Conservation (phyloP, 2,888 invertebrate species). For the Apotomis turbidana region DNA sequence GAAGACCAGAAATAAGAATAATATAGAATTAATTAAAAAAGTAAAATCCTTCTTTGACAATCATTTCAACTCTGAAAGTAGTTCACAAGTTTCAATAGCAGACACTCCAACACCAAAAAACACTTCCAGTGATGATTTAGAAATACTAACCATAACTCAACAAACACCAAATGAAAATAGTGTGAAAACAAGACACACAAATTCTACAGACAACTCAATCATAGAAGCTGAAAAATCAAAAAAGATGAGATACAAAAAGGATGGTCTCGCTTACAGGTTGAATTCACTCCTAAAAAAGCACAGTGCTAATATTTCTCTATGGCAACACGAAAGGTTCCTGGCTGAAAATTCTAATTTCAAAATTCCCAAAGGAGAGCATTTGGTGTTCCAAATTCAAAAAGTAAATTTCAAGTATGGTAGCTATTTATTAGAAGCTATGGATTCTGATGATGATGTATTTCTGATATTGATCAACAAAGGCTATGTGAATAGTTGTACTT, state of each 20-base stretch:
- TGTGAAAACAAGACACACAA: slow-evolving; percentile 41
- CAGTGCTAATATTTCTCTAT: slow-evolving; percentile 72
- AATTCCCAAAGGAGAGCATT: slow-evolving; percentile 64
- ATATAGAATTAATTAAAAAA: slow-evolving; percentile 54
- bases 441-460: slow-evolving; percentile 56
- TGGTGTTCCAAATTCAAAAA: slow-evolving; percentile 61
- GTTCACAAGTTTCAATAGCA: slow-evolving; percentile 67
- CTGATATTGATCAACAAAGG: slow-evolving; percentile 63
- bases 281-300: slow-evolving; percentile 74
- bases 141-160: slow-evolving; percentile 60
- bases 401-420: slow-evolving; percentile 64
- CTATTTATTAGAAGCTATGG: slow-evolving; percentile 59
- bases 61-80: slow-evolving; percentile 64
- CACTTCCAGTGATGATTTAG: slow-evolving; percentile 61
- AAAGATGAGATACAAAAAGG: slow-evolving; percentile 73
- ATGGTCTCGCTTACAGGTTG: slow-evolving; percentile 73
- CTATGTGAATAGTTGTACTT: slow-evolving; percentile 55
- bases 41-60: slow-evolving; percentile 68
- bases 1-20: slow-evolving; percentile 16
- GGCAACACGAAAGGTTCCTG: slow-evolving; percentile 82
- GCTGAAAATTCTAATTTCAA: slow-evolving; percentile 73
- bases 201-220: slow-evolving; percentile 44
- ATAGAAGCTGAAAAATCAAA: slow-evolving; percentile 52
- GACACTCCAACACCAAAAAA: slow-evolving; percentile 62
- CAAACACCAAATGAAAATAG: slow-evolving; percentile 45